These are phyloP conservation scores for Nebria ingens DNA, from an alignment of 1,140 invertebrate species.

Conservation along the genomic window DNA sequence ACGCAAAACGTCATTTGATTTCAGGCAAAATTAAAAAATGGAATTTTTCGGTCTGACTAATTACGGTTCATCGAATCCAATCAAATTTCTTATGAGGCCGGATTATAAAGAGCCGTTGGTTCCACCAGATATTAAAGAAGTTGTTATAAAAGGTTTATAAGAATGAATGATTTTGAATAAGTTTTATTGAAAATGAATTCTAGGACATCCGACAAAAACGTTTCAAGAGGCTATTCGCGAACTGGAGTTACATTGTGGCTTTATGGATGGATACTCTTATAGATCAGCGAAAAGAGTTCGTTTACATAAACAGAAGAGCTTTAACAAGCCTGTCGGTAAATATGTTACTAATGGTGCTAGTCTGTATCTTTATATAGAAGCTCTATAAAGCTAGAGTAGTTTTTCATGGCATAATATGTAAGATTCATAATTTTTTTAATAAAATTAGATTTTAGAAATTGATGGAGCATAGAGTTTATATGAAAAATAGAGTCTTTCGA, in stretches of 20 bases:
- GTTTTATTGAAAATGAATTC: constrained; percentile 1
- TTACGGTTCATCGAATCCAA: constrained; percentile 20
- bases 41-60: constrained; percentile 24
- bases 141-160: constrained; percentile 12
- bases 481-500: no score
- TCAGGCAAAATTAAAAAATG: constrained; percentile 20
- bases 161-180: constrained; percentile 12
- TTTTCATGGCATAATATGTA: no score
- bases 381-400: no score
- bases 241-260: constrained; percentile 25
- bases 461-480: no score
- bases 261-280: constrained; percentile 25
- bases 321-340: constrained; percentile 23
- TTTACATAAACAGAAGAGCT: constrained; percentile 21
- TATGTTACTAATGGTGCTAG: no score
- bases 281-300: constrained; percentile 21
- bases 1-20: no score
- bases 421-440: no score
- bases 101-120: constrained; percentile 23
- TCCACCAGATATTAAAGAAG: neutral
- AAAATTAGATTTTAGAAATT: no score
- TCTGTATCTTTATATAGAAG: no score
- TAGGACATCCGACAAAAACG: constrained; percentile 6
- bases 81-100: constrained; percentile 23
- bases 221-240: constrained; percentile 22